Base-by-base conservation (phyloP, 2,888 invertebrate genomes). In the Calameuta pallipes region DNA sequence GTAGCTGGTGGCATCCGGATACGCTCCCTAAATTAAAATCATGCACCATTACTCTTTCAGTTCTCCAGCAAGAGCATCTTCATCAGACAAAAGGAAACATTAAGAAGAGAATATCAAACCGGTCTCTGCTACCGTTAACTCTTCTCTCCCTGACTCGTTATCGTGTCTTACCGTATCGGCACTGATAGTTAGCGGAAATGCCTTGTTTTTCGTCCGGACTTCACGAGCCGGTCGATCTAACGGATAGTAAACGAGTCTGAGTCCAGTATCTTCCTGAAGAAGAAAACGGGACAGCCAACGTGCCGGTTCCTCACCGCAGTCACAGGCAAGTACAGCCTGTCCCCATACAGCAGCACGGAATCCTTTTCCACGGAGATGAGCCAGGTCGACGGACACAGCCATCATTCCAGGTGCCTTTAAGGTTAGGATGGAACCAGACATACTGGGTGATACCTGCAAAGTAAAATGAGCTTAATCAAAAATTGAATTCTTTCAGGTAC, bases 281-380 rank as follows among this genome's bases (percentile, higher is more conserved):
- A 94, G 86, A 82, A 93, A 92, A 77, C 94, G 93, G 0, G 95
- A 94, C 86, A 97, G 92, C 97, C 97, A 97, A 77, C 94, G 93
- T 31, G 95, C 94, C 15, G 94, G 94, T 82, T 94, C 94, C 79
- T 94, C 94, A 0, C 97, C 97, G 88, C 97, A 97, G 87, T 96
- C 95, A 84, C 94, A 92, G 0, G 95, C 95, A 0, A 93, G 92
- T 1, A 96, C 93, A 0, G 92, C 79, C 80, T 90, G 87, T 75
- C 93, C 93, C 94, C 94, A 95, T 1, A 95, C 93, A 0, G 91
- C 87, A 0, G 94, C 94, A 4, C 89, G 92, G 76, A 92, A 92
- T 78, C 91, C 89, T 15, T 86, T 84, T 4, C 88, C 85, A 0
- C 87, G 86, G 30, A 93, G 82, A 12, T 87, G 85, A 0, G 90